phyloP scores from a whole-genome alignment of 1,140 invertebrate species.

The Atta colombica region DNA sequence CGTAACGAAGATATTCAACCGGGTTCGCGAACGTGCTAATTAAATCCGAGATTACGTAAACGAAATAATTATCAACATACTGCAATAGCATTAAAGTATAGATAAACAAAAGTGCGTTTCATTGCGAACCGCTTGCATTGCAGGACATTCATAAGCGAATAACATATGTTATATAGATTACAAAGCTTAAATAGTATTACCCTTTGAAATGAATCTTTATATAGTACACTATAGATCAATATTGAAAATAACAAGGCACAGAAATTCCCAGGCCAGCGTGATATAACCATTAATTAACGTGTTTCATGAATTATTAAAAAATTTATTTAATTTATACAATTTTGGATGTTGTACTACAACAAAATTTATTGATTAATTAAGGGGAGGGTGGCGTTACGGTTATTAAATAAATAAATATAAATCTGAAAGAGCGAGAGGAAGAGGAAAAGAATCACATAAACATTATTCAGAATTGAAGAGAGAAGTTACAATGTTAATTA shows the following conservation, averaged over 20 bases:
- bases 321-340: slow-evolving; percentile 21
- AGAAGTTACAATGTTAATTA: slow-evolving; percentile 48
- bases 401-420: slow-evolving; percentile 1
- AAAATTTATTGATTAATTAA: slow-evolving; percentile 27
- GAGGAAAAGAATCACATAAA: not conserved
- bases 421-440: not conserved
- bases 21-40: slow-evolving; percentile 64
- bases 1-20: slow-evolving; percentile 73
- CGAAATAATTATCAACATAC: slow-evolving; percentile 68
- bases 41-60: slow-evolving; percentile 74
- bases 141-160: not conserved
- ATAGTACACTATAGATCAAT: slow-evolving; percentile 7
- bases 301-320: not conserved
- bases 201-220: slow-evolving; percentile 30
- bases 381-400: not conserved
- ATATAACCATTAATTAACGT: not conserved
- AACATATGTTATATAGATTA: slow-evolving; percentile 10
- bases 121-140: not conserved
- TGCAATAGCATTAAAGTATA: slow-evolving; percentile 41
- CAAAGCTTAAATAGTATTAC: slow-evolving; percentile 29
- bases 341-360: not conserved
- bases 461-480: slow-evolving; percentile 5
- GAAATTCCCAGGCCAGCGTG: not conserved
- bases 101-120: slow-evolving; percentile 40
- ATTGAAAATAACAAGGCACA: slow-evolving; percentile 18